These are phyloP conservation scores for Rhabdornis inornatus DNA, from an alignment of 2,113 vertebrate species.

Conservation along the genomic window DNA sequence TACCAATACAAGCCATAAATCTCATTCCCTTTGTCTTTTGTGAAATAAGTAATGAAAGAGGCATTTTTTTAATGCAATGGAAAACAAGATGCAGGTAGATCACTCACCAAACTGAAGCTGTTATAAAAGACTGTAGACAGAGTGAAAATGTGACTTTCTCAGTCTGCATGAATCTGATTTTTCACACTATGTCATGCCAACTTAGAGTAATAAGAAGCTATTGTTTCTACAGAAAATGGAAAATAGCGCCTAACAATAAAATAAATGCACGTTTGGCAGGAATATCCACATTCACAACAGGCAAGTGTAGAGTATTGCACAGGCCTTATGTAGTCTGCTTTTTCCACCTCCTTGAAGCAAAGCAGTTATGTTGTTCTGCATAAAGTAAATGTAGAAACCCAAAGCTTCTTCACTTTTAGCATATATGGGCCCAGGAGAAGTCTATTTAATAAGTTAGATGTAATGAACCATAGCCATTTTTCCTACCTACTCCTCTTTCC, in stretches of 20 bases:
- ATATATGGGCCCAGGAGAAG: background rate
- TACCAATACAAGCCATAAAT: background rate
- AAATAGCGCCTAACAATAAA: background rate
- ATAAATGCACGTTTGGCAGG: background rate
- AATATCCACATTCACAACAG: background rate
- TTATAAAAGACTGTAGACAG: background rate
- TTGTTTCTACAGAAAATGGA: constrained; percentile 16
- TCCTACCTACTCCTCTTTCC: background rate
- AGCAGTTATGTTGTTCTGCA: background rate
- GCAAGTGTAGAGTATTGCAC: background rate
- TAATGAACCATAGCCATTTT: background rate
- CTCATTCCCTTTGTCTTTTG: background rate
- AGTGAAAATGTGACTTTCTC: constrained; percentile 14
- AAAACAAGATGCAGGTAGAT: background rate
- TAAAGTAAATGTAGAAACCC: background rate
- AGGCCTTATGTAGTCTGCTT: background rate
- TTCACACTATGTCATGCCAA: background rate
- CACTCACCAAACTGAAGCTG: background rate
- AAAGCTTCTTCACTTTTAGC: background rate
- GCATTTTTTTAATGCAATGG: background rate
- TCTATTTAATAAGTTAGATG: background rate
- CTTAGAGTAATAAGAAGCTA: background rate
- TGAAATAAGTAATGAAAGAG: background rate
- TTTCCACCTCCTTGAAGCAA: background rate
- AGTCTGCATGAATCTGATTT: constrained; percentile 23